Evolutionary conservation across 2,888 invertebrate genomes (phyloP), one percentile per base, ranked within the genome.

Genomic region (Neuroscelio doddi): DNA sequence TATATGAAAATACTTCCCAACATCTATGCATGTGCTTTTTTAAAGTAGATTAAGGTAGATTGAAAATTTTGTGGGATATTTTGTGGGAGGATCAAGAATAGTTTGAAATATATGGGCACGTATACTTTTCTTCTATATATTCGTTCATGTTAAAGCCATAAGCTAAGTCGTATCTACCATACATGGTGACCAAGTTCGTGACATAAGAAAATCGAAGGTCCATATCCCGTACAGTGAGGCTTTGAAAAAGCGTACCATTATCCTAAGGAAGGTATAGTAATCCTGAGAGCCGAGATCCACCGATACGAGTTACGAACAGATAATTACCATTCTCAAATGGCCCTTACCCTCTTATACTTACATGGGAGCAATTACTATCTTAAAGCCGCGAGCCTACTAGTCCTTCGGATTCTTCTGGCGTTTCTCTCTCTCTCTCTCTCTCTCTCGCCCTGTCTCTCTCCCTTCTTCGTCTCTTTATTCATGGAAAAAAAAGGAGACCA

Each of bases 271-370:
- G 59, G 51, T 52, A 63, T 58, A 58, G 66, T 56, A 65, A 68
- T 65, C 63, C 67, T 64, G 61, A 59, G 61, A 61, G 58, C 46
- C 63, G 42, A 64, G 68, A 70, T 68, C 58, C 57, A 53, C 64
- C 69, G 66, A 66, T 64, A 64, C 67, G 52, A 72, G 61, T 70
- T 70, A 69, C 66, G 64, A 68, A 68, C 66, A 69, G 69, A 72
- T 71, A 72, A 72, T 72, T 71, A 70, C 69, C 68, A 72, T 72
- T 64, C 68, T 67, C 59, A 42, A 70, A 70, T 63, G 59, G 68
- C 62, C 64, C 63, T 67, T 69, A 62, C 63, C 59, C 61, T 58
- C 58, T 64, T 70, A 62, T 68, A 72, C 59, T 69, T 72, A 70
- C 64, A 70, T 55, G 64, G 64, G 61, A 62, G 64, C 72, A 72